Percentiles rank a stretch among this genome's conserved stretches.
phyloP scores from a whole-genome alignment of 2,113 vertebrate species.

The Trematomus loennbergii region DNA sequence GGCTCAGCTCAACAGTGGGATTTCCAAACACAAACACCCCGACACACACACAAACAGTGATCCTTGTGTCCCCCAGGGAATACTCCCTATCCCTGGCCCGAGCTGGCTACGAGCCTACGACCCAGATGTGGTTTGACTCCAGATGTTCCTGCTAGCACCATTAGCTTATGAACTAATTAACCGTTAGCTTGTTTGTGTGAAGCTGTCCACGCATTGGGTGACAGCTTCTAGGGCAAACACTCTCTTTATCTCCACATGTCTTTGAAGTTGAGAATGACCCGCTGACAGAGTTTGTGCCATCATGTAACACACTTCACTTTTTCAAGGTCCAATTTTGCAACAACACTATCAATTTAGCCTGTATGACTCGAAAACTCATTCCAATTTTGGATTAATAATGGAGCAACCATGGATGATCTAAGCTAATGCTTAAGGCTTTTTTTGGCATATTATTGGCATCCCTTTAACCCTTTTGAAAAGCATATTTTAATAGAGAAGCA shows the following conservation, averaged over 20 bases:
- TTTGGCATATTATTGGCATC: not conserved
- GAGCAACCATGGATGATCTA: not conserved
- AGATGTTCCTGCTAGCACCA: slow-evolving; percentile 64
- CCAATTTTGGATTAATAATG: not conserved
- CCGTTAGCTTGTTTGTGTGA: slow-evolving; percentile 53
- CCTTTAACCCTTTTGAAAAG: not conserved
- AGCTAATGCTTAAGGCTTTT: not conserved
- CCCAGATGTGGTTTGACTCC: slow-evolving; percentile 69
- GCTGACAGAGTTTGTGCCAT: not conserved
- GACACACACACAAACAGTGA: slow-evolving; percentile 22
- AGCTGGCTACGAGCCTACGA: slow-evolving; percentile 6
- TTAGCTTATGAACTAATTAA: slow-evolving; percentile 65
- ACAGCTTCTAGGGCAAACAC: slow-evolving; percentile 15
- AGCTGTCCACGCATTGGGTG: slow-evolving; percentile 28
- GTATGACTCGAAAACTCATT: not conserved
- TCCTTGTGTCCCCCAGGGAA: slow-evolving; percentile 53
- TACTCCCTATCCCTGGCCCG: not conserved
- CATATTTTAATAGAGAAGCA: not conserved
- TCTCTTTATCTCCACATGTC: not conserved
- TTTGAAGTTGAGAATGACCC: slow-evolving; percentile 23
- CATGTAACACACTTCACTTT: slow-evolving; percentile 1
- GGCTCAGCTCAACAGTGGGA: slow-evolving; percentile 37
- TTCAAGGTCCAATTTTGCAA: slow-evolving; percentile 1
- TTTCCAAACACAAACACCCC: slow-evolving; percentile 12
- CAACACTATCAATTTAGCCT: not conserved